Conservation (phyloP, 2,797 vertebrate genomes). For the Lates japonicus region DNA sequence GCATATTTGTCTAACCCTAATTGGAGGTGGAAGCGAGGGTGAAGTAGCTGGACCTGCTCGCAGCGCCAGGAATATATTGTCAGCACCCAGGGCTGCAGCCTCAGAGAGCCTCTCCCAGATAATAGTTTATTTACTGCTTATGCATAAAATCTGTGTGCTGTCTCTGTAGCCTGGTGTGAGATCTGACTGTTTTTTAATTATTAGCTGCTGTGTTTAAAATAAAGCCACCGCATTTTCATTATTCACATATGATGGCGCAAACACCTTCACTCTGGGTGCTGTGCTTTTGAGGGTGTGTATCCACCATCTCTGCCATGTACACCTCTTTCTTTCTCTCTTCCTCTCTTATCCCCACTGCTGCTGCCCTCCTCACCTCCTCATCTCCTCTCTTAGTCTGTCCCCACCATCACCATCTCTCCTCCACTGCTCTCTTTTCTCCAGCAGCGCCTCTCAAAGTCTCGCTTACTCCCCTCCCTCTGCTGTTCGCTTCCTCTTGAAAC, state of each 20-base stretch:
- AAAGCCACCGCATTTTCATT: conserved; percentile 72
- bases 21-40: conserved; percentile 42
- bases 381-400: conserved; percentile 22
- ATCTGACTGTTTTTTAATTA: conserved; percentile 80
- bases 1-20: conserved; percentile 47
- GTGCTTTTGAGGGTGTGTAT: conserved; percentile 4
- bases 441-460: conserved; percentile 68
- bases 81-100: conserved; percentile 56
- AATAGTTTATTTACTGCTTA: conserved; percentile 73
- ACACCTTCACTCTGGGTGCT: conserved; percentile 53
- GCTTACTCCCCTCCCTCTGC: conserved; percentile 70
- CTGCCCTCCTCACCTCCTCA: conserved; percentile 35
- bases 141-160: conserved; percentile 59
- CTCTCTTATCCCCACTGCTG: conserved; percentile 8
- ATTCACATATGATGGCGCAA: conserved; percentile 72
- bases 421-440: conserved; percentile 35
- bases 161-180: conserved; percentile 65
- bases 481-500: conserved; percentile 69
- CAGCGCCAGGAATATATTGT: conserved; percentile 47
- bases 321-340: conserved; percentile 8
- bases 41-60: conserved; percentile 44
- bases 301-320: conserved; percentile 22
- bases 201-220: conserved; percentile 77
- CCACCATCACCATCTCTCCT: conserved; percentile 16
- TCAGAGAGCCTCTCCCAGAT: conserved; percentile 63